Base-by-base conservation (phyloP, 2,113 vertebrate species). In the Cacatua alba region DNA sequence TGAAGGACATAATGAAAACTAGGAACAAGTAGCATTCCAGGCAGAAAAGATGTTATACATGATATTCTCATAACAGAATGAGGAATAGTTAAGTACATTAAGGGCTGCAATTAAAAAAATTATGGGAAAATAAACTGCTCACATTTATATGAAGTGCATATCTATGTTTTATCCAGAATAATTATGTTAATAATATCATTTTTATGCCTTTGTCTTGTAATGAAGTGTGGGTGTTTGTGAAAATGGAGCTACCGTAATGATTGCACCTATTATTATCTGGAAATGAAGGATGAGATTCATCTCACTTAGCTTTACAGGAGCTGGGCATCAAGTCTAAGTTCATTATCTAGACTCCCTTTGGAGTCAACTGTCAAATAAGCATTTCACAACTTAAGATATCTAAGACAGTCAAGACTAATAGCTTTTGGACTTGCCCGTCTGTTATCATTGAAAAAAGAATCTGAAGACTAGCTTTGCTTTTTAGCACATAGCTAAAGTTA, bases 151-250 rank as follows among this genome's bases (percentile, higher is more conserved):
- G 9, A 91, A 64, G 6, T 63, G 9, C 17, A 53, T 43, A 84
- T 31, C 37, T 91, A 74, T 88, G 65, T 55, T 94, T 92, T 86
- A 79, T 55, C 41, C 10, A 68, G 52, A 89, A 94, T 68, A 91
- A 90, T 86, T 87, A 53, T 62, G 26, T 78, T 90, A 85, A 85
- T 88, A 96, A 72, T 85, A 91, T 43, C n/a, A 67, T 46, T 31
- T 10, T 90, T 76, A 67, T 74, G 17, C 2, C 9, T 83, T 86
- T 4, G 1, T 35, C 53, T 75, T 93, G n/a, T 74, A 93, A 88
- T 70, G 49, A 85, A 51, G 35, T 88, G 87, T 72, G 59, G 57
- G 48, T 86, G 71, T 92, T 90, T 75, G 33, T 88, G 64, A 88
- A 94, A 93, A 92, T 44, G 18, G 55, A 92, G 35, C 29, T 77